These are phyloP conservation scores for Hippocampus comes DNA, from an alignment of 2,113 vertebrate genomes.

Conservation along the genomic window DNA sequence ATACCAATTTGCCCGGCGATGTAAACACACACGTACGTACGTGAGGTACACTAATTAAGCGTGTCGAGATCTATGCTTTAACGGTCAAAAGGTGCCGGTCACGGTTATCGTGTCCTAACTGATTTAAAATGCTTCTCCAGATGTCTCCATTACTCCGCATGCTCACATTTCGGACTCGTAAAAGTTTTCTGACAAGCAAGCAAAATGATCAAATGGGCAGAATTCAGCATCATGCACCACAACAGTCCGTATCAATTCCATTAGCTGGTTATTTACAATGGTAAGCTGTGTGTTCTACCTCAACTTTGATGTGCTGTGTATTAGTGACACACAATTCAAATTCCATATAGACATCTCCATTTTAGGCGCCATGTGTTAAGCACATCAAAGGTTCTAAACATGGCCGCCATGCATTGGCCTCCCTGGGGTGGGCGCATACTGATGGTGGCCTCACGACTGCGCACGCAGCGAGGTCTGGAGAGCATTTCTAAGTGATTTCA, in stretches of 20 bases:
- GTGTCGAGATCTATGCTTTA: conserved; percentile 50
- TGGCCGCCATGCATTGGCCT: conserved; percentile 43
- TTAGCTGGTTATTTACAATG: neutral
- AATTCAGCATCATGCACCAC: neutral
- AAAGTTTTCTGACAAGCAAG: neutral
- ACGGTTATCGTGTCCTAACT: conserved; percentile 63
- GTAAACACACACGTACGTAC: conserved; percentile 7
- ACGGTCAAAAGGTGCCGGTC: conserved; percentile 55
- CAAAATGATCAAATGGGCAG: neutral
- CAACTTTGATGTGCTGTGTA: neutral
- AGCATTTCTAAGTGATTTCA: conserved; percentile 20
- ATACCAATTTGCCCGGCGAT: conserved; percentile 21
- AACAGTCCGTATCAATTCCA: too few species aligned
- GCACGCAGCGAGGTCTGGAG: conserved; percentile 31
- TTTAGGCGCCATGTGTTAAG: conserved; percentile 1
- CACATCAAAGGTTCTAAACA: conserved; percentile 55
- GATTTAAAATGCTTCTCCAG: conserved; percentile 65
- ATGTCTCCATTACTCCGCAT: conserved; percentile 25
- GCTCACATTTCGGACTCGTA: neutral
- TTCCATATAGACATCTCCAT: neutral
- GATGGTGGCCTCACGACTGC: conserved; percentile 31
- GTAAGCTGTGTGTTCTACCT: neutral
- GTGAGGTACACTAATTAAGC: conserved; percentile 49
- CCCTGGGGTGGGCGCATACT: conserved; percentile 35
- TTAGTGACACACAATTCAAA: neutral